Conservation (phyloP, 2,113 vertebrate genomes). For the Andinoacara biseriatus region DNA sequence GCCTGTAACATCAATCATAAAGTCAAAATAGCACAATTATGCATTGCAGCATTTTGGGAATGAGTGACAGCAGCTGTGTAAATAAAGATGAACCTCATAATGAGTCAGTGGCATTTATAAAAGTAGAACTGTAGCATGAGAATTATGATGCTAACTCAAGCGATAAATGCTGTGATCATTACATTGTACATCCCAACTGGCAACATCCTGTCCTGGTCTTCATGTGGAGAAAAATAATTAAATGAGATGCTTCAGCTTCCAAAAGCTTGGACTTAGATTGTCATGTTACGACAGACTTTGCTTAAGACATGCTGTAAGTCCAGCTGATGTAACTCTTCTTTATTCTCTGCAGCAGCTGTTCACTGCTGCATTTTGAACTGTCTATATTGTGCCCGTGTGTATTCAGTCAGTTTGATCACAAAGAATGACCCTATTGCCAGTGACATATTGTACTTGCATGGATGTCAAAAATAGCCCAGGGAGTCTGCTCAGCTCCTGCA, state of each 20-base stretch:
- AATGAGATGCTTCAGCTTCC: neutral
- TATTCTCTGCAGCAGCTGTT: neutral
- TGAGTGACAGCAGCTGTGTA: neutral
- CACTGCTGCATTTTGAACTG: neutral
- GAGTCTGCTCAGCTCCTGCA: constrained; percentile 10
- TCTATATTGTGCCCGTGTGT: neutral
- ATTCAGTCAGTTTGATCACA: constrained; percentile 32
- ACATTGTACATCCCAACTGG: neutral
- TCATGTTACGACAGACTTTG: neutral
- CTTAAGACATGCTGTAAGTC: neutral
- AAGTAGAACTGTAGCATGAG: neutral
- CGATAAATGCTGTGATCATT: neutral
- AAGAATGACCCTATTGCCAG: constrained; percentile 23
- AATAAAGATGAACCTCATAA: neutral
- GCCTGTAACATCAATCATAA: no score
- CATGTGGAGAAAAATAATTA: neutral
- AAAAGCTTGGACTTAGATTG: neutral
- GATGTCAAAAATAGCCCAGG: constrained; percentile 47
- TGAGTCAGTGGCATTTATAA: neutral
- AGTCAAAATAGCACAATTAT: no score
- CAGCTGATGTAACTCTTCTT: neutral
- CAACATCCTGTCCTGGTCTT: no score
- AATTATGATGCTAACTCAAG: neutral
- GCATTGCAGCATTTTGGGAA: neutral
- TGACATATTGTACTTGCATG: constrained; percentile 39